Percentiles rank a stretch among this genome's conserved stretches.
Evolutionary conservation across 2,113 vertebrate genomes (phyloP).

Genomic region (Mesocricetus auratus): DNA sequence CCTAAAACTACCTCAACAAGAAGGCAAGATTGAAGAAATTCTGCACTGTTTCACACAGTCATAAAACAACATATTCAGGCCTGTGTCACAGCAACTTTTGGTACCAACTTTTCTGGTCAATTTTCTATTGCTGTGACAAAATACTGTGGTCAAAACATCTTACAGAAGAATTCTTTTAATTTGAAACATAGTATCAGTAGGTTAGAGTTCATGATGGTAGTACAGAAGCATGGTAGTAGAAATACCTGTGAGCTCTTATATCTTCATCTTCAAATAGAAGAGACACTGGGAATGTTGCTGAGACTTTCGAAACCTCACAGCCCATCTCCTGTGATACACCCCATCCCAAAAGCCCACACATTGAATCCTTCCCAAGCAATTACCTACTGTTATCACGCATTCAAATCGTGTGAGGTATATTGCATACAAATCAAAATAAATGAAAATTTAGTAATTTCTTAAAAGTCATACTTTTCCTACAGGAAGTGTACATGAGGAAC

Average conservation of each 20-base stretch:
- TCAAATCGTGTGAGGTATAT: not conserved
- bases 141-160: not conserved
- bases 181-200: not conserved
- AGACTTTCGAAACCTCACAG: not conserved
- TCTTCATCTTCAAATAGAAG: not conserved
- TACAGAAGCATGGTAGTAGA: not conserved
- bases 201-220: not conserved
- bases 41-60: not conserved
- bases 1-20: not conserved
- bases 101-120: too few species aligned
- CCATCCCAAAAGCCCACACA: not conserved
- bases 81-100: too few species aligned
- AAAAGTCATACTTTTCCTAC: not conserved
- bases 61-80: not conserved
- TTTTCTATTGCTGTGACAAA: too few species aligned
- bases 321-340: not conserved
- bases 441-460: not conserved
- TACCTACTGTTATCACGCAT: not conserved
- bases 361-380: not conserved
- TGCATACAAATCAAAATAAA: not conserved
- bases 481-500: not conserved
- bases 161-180: not conserved
- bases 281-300: not conserved
- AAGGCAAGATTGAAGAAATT: not conserved
- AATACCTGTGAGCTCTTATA: not conserved